A percentile compares a stretch with the other conserved stretches of the same genome.
These are phyloP conservation scores for Coreius guichenoti DNA, from an alignment of 2,797 vertebrate species.

Conservation along the genomic window DNA sequence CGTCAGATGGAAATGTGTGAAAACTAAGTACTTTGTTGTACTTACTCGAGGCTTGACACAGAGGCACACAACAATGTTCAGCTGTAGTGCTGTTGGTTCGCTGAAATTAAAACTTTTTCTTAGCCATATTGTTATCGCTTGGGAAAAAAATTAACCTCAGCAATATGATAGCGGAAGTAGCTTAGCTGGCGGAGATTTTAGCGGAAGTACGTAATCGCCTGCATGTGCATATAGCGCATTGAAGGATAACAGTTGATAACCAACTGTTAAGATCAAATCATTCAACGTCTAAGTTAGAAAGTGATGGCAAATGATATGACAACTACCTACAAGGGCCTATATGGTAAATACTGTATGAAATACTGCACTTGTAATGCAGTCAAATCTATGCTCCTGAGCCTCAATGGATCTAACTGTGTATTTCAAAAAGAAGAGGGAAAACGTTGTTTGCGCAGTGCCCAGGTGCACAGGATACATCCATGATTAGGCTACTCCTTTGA, in stretches of 20 bases:
- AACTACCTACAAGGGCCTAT: background rate
- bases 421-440: background rate
- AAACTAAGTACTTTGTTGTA: background rate
- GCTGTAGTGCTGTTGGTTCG: too few species aligned
- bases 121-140: too few species aligned
- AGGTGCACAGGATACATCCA: slow-evolving; percentile 31
- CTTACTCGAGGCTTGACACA: background rate
- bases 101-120: too few species aligned
- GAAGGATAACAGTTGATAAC: background rate
- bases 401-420: background rate
- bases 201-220: too few species aligned
- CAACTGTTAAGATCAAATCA: background rate
- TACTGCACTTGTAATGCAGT: background rate
- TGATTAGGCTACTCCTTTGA: background rate
- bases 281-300: too few species aligned
- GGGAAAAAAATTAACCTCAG: too few species aligned
- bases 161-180: too few species aligned
- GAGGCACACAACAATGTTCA: background rate
- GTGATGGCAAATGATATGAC: background rate
- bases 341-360: background rate
- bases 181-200: too few species aligned
- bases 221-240: too few species aligned
- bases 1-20: background rate
- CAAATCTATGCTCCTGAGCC: background rate
- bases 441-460: background rate